A percentile compares a stretch with the other conserved stretches of the same genome.
Conservation (phyloP, 2,113 vertebrate genomes). For the Indri indri region DNA sequence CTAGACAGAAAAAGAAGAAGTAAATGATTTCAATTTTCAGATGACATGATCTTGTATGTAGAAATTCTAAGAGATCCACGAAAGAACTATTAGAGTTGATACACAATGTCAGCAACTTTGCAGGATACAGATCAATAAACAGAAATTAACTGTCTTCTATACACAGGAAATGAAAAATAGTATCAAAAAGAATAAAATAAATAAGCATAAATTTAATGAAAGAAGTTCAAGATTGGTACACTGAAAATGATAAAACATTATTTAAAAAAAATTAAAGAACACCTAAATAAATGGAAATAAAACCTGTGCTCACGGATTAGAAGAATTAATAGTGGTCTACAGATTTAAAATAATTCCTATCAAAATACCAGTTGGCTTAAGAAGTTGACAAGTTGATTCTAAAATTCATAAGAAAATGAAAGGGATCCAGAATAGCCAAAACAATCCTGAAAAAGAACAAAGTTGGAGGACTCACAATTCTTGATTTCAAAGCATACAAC, state of each 20-base stretch:
- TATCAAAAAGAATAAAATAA: neutral
- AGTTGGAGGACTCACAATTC: neutral
- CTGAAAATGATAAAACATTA: neutral
- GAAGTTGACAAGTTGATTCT: neutral
- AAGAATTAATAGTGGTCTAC: neutral
- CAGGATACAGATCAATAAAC: neutral
- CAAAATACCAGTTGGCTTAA: neutral
- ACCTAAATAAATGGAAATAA: neutral
- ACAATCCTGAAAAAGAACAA: neutral
- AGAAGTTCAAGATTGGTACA: neutral
- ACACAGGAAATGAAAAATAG: neutral
- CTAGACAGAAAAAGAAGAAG: neutral
- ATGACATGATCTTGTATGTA: neutral
- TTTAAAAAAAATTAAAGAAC: neutral
- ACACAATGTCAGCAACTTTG: neutral
- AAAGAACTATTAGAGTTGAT: neutral
- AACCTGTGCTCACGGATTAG: neutral
- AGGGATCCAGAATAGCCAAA: neutral
- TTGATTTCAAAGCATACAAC: neutral
- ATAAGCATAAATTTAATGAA: neutral
- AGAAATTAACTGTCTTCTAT: neutral
- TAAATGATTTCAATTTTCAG: neutral
- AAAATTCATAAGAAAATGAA: neutral
- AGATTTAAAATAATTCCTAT: neutral
- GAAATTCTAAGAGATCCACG: neutral